Conservation (phyloP, 2,797 vertebrate genomes). For the Liparis tanakae region DNA sequence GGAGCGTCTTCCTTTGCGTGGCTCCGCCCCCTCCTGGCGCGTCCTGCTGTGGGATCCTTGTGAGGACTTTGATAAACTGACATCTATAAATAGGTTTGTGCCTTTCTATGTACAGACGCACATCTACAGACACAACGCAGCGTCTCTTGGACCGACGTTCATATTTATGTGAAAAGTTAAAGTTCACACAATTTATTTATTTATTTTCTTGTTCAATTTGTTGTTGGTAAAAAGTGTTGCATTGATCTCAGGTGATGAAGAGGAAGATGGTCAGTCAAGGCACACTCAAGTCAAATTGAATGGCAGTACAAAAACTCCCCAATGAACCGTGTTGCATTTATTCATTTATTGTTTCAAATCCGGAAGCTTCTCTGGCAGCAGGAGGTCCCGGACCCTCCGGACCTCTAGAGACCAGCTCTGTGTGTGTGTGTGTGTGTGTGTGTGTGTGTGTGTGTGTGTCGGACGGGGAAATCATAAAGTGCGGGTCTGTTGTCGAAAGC, state of each 20-base stretch:
- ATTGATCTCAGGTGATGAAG: slow-evolving; percentile 96
- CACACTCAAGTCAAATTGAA: slow-evolving; percentile 98
- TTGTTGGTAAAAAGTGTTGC: slow-evolving; percentile 86
- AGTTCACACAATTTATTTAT: slow-evolving; percentile 61
- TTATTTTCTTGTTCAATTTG: slow-evolving; percentile 63
- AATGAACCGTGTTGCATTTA: slow-evolving; percentile 84
- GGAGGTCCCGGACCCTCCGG: slow-evolving; percentile 85
- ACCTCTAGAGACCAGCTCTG: slow-evolving; percentile 87
- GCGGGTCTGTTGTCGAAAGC: slow-evolving; percentile 88
- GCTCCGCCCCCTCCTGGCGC: slow-evolving; percentile 67
- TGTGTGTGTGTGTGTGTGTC: slow-evolving; percentile 64
- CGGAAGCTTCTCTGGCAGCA: too few species aligned
- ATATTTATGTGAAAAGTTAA: slow-evolving; percentile 53
- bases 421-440: slow-evolving; percentile 54
- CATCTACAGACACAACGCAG: slow-evolving; percentile 84
- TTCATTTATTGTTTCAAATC: slow-evolving; percentile 18
- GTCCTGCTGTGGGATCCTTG: slow-evolving; percentile 73
- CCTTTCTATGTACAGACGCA: slow-evolving; percentile 83
- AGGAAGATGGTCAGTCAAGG: slow-evolving; percentile 99
- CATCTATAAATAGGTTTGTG: slow-evolving; percentile 81
- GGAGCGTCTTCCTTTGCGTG: slow-evolving; percentile 78
- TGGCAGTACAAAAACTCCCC: slow-evolving; percentile 95
- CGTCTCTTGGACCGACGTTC: slow-evolving; percentile 84
- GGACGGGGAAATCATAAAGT: slow-evolving; percentile 87
- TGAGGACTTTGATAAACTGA: slow-evolving; percentile 74